These are phyloP conservation scores for Ctenomys sociabilis DNA, from an alignment of 2,113 vertebrate genomes.

Conservation along the genomic window DNA sequence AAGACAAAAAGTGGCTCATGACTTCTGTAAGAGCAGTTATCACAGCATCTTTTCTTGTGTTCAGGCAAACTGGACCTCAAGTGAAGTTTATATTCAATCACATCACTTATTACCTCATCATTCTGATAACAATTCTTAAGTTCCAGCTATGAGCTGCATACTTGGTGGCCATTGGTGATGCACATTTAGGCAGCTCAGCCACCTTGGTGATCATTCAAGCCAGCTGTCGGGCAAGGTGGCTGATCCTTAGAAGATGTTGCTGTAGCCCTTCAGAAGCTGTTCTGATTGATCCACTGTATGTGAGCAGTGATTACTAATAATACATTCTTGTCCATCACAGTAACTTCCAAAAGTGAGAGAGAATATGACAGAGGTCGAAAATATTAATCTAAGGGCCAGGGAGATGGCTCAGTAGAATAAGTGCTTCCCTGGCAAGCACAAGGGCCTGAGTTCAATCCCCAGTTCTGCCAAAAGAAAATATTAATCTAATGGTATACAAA, in stretches of 20 bases:
- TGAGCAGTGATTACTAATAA: constrained; percentile 19
- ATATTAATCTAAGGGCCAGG: background rate
- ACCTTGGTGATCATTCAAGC: background rate
- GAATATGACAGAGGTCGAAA: constrained; percentile 29
- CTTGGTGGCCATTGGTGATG: background rate
- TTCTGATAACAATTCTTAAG: background rate
- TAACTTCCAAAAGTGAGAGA: background rate
- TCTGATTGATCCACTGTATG: background rate
- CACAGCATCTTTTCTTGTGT: constrained; percentile 13
- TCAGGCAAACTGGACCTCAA: background rate
- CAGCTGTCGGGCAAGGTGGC: background rate
- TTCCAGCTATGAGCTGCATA: background rate
- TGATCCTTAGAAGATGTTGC: background rate
- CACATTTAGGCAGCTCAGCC: background rate
- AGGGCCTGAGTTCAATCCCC: no score
- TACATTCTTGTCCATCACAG: background rate
- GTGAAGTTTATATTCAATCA: constrained; percentile 7
- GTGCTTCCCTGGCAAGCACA: no score
- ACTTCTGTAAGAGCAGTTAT: constrained; percentile 30
- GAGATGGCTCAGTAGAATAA: no score
- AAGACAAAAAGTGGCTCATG: constrained; percentile 19
- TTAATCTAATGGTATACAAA: constrained; percentile 8
- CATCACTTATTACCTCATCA: background rate
- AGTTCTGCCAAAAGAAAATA: no score
- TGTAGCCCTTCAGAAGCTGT: background rate